Evolutionary conservation across 2,797 vertebrate genomes (phyloP), one percentile per base, ranked within the genome.

Genomic region (Spinus pinus): DNA sequence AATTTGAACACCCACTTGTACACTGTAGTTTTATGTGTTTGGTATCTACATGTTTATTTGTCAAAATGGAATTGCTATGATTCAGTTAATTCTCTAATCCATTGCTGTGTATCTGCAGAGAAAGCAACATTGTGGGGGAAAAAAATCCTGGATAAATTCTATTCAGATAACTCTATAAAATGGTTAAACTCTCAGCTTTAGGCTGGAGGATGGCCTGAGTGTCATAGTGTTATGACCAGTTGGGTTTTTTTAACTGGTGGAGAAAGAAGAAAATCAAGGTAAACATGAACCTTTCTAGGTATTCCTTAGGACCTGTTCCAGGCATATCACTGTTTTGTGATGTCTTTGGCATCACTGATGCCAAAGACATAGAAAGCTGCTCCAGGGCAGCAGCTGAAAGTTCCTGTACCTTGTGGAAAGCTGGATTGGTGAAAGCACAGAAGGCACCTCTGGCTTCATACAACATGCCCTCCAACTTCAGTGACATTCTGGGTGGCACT

Each of bases 41-140:
- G 57, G 60, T 83, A 88, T 75, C 61, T 90, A 49, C 22, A 10
- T 35, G 49, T 87, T 82, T 85, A 77, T 94, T 95, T 92, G 69
- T 94, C 69, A 69, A 54, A 92, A 62, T 50, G 7, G 8, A 81
- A 72, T 79, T 78, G 44, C 41, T 86, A 2, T 33, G 20, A 69
- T 61, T 93, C n/a, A 20, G 44, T 86, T 83, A 90, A 53, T 88
- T 86, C 33, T 41, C 35, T 56, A 77, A 67, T 53, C 14, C 16
- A 33, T 66, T 80, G 30, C 50, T 92, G 33, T 74, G 2, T 82
- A 58, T 71, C 23, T 91, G 46, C 39, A 91, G 58, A n/a, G 3
- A 2, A 83, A 72, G 47, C 39, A 69, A 42, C 7, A 17, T 37
- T 69, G 10, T 10, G 10, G 6, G 21, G 12, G 4, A 1, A 2